Conservation (phyloP, 2,113 vertebrate species). For the Microcebus lehilahytsara region DNA sequence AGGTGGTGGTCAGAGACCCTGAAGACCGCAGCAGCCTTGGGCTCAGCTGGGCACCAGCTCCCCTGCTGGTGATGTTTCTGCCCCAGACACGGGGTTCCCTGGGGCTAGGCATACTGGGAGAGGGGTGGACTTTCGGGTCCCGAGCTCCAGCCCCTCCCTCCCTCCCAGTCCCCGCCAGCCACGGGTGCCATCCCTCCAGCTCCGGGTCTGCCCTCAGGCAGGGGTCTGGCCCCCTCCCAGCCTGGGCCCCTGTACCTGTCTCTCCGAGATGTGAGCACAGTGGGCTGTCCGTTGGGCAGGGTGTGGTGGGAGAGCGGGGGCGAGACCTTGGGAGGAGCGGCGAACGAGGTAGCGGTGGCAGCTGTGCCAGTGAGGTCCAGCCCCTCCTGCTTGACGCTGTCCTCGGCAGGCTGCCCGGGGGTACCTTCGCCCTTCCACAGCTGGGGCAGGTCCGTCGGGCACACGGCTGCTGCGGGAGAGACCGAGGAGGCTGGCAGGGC, state of each 20-base stretch:
- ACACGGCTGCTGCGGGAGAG: conserved; percentile 87
- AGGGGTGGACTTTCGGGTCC: neutral
- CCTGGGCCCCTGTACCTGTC: conserved; percentile 89
- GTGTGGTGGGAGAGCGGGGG: conserved; percentile 95
- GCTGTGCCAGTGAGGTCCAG: conserved; percentile 97
- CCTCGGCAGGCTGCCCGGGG: conserved; percentile 91
- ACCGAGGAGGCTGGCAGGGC: neutral
- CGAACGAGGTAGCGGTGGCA: conserved; percentile 98
- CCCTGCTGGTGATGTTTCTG: neutral
- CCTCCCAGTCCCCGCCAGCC: neutral
- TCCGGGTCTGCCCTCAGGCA: neutral
- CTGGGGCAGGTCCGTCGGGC: conserved; percentile 97
- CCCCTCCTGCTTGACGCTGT: conserved; percentile 96
- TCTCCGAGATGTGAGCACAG: conserved; percentile 96
- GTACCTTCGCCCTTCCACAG: conserved; percentile 97
- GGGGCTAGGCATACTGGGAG: neutral
- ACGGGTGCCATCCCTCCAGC: rapidly evolving
- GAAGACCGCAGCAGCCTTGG: neutral
- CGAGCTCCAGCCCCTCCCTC: neutral
- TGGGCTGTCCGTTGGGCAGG: conserved; percentile 95
- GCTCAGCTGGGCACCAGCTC: neutral
- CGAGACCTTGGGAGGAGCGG: conserved; percentile 93
- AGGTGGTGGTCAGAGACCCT: neutral
- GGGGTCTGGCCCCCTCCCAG: neutral
- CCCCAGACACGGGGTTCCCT: neutral